Evolutionary conservation across 1,140 invertebrate species (phyloP).

Genomic region (Sycobia sp.): DNA sequence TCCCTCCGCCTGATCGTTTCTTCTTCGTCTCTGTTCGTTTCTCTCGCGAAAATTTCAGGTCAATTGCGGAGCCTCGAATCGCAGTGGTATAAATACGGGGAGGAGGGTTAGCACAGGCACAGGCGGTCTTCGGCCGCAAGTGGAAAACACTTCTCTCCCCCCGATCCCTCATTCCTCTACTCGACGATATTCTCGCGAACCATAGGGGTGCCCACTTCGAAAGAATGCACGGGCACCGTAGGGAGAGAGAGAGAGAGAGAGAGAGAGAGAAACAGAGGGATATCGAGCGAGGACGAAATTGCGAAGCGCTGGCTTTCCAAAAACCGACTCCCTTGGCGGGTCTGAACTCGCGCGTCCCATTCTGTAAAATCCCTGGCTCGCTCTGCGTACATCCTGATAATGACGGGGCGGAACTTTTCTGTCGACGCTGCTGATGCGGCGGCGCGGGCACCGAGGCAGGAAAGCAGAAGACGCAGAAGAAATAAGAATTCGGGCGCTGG

Average conservation of each 20-base stretch:
- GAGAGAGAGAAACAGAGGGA: background rate
- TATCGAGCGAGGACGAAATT: too few relatives aligned
- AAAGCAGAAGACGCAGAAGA: too few relatives aligned
- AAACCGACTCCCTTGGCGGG: too few relatives aligned
- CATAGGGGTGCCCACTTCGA: too few relatives aligned
- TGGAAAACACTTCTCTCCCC: constrained; percentile 13
- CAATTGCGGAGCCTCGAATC: constrained; percentile 1
- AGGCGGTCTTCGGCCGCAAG: background rate
- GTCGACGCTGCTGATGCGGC: background rate
- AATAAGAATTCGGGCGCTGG: too few relatives aligned
- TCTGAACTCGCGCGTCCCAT: too few relatives aligned
- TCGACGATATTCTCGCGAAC: constrained; percentile 1
- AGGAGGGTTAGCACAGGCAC: background rate
- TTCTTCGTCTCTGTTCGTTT: too few relatives aligned
- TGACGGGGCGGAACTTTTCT: background rate
- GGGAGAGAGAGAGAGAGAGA: background rate
- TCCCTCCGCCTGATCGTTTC: too few relatives aligned
- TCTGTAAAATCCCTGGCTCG: background rate
- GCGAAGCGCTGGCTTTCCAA: too few relatives aligned
- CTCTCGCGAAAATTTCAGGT: constrained; percentile 28
- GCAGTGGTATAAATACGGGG: background rate
- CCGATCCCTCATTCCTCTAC: too few relatives aligned
- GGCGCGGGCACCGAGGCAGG: too few relatives aligned
- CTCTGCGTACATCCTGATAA: too few relatives aligned
- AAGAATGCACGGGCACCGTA: constrained; percentile 1